A percentile compares a stretch with the other conserved stretches of the same genome.
phyloP scores from a whole-genome alignment of 2,888 invertebrate species.

The Sycophila texana region DNA sequence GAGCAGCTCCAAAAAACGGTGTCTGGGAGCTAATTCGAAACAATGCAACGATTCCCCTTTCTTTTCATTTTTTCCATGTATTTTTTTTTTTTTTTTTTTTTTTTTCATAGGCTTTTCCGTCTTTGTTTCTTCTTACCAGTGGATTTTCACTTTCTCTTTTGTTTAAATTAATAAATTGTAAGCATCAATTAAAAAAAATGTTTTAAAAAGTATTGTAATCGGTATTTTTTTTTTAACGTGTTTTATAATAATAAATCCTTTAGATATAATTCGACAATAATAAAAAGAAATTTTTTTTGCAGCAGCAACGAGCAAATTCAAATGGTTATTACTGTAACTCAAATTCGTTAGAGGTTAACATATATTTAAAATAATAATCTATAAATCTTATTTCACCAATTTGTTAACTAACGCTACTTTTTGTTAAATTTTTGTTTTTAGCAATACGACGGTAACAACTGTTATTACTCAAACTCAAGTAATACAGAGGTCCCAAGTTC shows the following conservation, averaged over 20 bases:
- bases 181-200: background rate
- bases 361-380: background rate
- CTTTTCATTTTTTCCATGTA: slow-evolving; percentile 24
- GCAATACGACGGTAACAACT: slow-evolving; percentile 53
- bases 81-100: too few species aligned
- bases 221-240: background rate
- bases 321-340: slow-evolving; percentile 28
- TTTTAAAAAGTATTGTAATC: background rate
- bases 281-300: background rate
- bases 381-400: background rate
- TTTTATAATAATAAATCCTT: background rate
- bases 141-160: slow-evolving; percentile 2
- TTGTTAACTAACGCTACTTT: background rate
- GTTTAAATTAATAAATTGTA: too few species aligned
- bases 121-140: slow-evolving; percentile 28
- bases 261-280: background rate
- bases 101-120: slow-evolving; percentile 40
- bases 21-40: slow-evolving; percentile 53
- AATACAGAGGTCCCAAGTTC: slow-evolving; percentile 67
- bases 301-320: slow-evolving; percentile 39
- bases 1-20: slow-evolving; percentile 62
- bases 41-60: slow-evolving; percentile 45
- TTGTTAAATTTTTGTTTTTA: slow-evolving; percentile 34
- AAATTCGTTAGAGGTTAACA: slow-evolving; percentile 4
- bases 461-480: slow-evolving; percentile 46